These are phyloP conservation scores for Sturnus vulgaris DNA, from an alignment of 2,113 vertebrate genomes.

Conservation along the genomic window DNA sequence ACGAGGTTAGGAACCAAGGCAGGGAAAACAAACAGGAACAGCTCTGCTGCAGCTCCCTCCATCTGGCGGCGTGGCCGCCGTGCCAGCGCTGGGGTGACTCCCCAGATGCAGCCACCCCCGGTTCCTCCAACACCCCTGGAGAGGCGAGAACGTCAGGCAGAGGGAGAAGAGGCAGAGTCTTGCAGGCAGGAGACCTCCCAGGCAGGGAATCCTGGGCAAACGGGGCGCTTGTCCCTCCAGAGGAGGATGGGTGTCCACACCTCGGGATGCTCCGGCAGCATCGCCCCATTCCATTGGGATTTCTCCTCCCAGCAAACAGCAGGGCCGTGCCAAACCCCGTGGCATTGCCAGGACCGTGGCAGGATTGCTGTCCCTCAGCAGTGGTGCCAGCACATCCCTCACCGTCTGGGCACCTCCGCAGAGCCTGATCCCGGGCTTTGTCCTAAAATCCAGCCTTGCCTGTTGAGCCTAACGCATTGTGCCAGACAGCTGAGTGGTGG, in stretches of 20 bases:
- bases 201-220: not conserved
- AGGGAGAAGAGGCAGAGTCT: not conserved
- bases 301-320: not conserved
- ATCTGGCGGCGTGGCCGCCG: not conserved
- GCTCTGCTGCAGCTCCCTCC: not conserved
- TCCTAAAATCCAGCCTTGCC: not conserved
- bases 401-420: not conserved
- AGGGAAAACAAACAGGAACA: not conserved
- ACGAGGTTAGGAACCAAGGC: not conserved
- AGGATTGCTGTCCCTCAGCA: not conserved
- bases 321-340: not conserved
- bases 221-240: not conserved
- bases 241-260: not conserved
- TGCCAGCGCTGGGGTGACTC: not conserved
- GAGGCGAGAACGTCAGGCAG: not conserved
- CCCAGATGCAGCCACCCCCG: conserved; percentile 7
- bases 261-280: not conserved
- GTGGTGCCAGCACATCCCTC: not conserved
- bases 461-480: not conserved
- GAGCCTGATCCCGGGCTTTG: conserved; percentile 30
- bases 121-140: not conserved
- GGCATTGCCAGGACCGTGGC: rapidly evolving
- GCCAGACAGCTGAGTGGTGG: not conserved
- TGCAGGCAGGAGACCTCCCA: not conserved
- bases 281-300: rapidly evolving